These are phyloP conservation scores for Aurelia coerulea DNA, from an alignment of 30 jellyfish, hydroid and myxozoan genomes.

Conservation along the genomic window DNA sequence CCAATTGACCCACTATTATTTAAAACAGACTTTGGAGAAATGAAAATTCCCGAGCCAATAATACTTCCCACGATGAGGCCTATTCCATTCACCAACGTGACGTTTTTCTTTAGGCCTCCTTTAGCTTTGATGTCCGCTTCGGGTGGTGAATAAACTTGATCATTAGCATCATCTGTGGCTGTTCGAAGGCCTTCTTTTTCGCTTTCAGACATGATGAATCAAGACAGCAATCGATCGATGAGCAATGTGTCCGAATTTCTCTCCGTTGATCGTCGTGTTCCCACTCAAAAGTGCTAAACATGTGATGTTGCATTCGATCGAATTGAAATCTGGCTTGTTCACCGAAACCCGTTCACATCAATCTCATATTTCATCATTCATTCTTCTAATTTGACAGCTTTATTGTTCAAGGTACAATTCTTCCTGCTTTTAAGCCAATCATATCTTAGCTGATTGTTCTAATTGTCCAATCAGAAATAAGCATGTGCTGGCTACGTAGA, in stretches of 20 bases:
- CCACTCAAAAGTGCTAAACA: too few species aligned
- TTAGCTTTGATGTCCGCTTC: conserved; percentile 46
- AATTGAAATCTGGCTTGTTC: too few species aligned
- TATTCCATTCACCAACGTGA: conserved; percentile 67
- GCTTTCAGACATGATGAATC: conserved; percentile 45
- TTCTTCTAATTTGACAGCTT: too few species aligned
- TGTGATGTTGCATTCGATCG: too few species aligned
- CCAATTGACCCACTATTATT: conserved; percentile 68
- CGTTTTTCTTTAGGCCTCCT: conserved; percentile 75
- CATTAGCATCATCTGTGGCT: conserved; percentile 70
- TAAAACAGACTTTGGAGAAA: conserved; percentile 77
- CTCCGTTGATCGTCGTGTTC: too few species aligned
- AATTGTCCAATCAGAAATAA: neutral
- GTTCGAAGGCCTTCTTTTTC: conserved; percentile 72
- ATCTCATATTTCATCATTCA: too few species aligned
- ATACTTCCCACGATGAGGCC: conserved; percentile 91
- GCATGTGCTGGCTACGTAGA: neutral
- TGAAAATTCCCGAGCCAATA: conserved; percentile 87
- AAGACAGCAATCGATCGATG: neutral
- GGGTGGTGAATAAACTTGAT: conserved; percentile 64
- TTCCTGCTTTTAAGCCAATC: neutral
- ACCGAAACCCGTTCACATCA: too few species aligned
- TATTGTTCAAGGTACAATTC: too few species aligned
- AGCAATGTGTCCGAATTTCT: neutral
- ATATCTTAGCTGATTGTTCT: neutral